phyloP scores from a whole-genome alignment of 2,113 vertebrate species.

The Cyphomyrus discorhynchus region DNA sequence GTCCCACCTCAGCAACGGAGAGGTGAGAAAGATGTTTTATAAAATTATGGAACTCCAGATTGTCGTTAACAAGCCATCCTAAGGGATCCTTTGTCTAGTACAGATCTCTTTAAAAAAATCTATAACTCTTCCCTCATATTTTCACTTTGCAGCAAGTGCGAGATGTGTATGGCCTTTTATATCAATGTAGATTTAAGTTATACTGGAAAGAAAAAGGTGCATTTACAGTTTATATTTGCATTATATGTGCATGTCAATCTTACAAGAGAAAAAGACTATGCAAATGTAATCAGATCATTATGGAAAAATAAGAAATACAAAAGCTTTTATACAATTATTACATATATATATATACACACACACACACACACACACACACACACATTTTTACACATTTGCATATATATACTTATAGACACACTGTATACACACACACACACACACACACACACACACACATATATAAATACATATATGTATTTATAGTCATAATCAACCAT shows the following conservation, averaged over 20 bases:
- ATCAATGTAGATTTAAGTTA: neutral
- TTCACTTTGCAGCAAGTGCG: neutral
- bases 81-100: neutral
- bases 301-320: neutral
- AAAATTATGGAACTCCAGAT: neutral
- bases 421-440: neutral
- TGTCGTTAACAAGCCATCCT: neutral
- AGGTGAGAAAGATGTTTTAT: neutral
- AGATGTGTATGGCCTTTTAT: neutral
- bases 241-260: neutral
- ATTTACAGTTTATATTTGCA: neutral
- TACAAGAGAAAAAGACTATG: neutral
- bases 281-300: neutral
- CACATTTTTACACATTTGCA: too few species aligned
- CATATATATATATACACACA: too few species aligned
- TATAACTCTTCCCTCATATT: neutral
- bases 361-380: too few species aligned
- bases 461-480: neutral
- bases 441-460: neutral
- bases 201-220: neutral
- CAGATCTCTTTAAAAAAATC: neutral
- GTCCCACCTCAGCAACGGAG: neutral
- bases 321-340: too few species aligned
- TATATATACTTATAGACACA: neutral
- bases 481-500: neutral